Base-by-base conservation (phyloP, 1,140 invertebrate species). In the Branchinecta lynchi region DNA sequence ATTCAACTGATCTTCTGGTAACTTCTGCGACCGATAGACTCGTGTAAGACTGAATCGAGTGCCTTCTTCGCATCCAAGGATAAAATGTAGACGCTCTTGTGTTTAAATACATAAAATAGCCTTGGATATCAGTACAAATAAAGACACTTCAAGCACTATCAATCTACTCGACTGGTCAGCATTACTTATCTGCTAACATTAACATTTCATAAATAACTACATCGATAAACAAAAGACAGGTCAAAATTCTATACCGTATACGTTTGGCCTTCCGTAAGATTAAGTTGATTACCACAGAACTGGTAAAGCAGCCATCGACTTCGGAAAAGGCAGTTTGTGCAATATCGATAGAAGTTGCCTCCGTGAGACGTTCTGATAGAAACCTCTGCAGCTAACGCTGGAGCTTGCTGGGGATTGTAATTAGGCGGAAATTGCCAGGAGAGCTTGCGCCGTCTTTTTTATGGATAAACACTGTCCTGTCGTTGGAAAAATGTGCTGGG, bases 251-350 rank as follows among this genome's bases (percentile, higher is more conserved):
- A n/a, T n/a, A n/a, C n/a, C n/a, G n/a, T n/a, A n/a, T n/a, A n/a
- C n/a, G 46, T 9, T 9, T 51, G 9, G 9, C 46, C n/a, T 9
- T 9, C 46, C n/a, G 9, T 9, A 51, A 9, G n/a, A 51, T n/a
- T 9, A 9, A 9, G 46, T 51, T n/a, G 46, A 51, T 51, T 9
- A 51, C n/a, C 9, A 51, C 9, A 51, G 9, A 9, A n/a, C n/a
- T 51, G n/a, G n/a, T n/a, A 51, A 51, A n/a, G 9, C 9, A 51
- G 46, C 46, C 46, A n/a, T 51, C 46, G n/a, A 51, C n/a, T 51
- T 51, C 9, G n/a, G 46, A 51, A 51, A 51, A 51, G 46, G 46
- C 46, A 51, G 46, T 51, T 51, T 51, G 46, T 51, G 46, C 46
- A 51, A n/a, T 9, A n/a, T 9, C 9, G 46, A 51, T 9, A 9